Evolutionary conservation across 2,113 vertebrate species (phyloP), one percentile per base, ranked within the genome.

Genomic region (Poeciliopsis prolifica): DNA sequence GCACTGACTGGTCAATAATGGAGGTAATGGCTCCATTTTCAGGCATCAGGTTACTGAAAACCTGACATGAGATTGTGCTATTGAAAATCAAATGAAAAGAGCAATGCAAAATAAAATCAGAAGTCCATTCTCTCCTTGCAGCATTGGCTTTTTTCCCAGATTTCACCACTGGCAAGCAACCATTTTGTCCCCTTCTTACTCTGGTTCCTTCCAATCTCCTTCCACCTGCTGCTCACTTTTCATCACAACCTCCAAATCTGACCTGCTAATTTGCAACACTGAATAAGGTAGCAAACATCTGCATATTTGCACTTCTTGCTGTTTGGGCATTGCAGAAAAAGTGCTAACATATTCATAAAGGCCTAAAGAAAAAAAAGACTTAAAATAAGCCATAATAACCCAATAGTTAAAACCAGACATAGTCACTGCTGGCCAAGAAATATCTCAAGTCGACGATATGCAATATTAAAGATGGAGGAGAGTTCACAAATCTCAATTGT

Each of bases 401-500:
- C 61, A 28, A 67, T 29, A 63, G 75, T 83, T 72, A 68, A 81
- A 87, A 80, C 65, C 84, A 74, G 80, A 83, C 75, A 84, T 74
- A 79, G 74, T 61, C 79, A 68, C 79, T 30, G 74, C 86, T 74
- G 73, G 75, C 73, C 74, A 70, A 74, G 79, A 86, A 84, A 91
- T 83, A 81, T 78, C 79, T 86, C 68, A 74, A 76, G 24, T 10
- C 8, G 84, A 85, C 83, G 72, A 87, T 58, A 81, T 65, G 42
- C 63, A 79, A 64, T 82, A 62, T 61, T 61, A 75, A 81, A 65
- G 74, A 80, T 75, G 64, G 74, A 22, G 68, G 51, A 73, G 72
- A 72, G 64, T 84, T 85, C 87, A 91, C 92, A 87, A 87, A 92
- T 91, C 86, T 89, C 83, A 94, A 94, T 91, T 87, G 76, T 75